Evolutionary conservation across 2,888 invertebrate species (phyloP).

Genomic region (Notodonta ziczac): DNA sequence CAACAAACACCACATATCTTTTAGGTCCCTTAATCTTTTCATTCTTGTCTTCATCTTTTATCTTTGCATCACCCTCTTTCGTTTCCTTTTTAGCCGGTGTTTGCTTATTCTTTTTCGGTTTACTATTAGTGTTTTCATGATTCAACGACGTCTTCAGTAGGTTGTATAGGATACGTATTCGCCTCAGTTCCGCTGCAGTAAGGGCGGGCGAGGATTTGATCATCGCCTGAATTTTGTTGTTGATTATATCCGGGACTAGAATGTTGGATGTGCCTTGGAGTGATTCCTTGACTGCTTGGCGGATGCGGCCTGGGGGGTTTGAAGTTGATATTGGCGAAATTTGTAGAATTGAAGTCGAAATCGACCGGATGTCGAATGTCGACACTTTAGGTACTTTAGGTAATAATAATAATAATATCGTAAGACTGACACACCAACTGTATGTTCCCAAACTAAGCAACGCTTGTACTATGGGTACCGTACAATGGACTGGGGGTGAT

Average conservation of each 20-base stretch:
- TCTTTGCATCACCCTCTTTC: constrained; percentile 15
- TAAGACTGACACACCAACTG: too few relatives aligned
- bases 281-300: constrained; percentile 59
- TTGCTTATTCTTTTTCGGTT: constrained; percentile 10
- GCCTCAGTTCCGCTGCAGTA: constrained; percentile 62
- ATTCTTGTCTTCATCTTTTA: constrained; percentile 15
- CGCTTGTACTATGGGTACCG: too few relatives aligned
- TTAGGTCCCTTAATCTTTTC: constrained; percentile 60
- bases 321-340: neutral
- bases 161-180: constrained; percentile 70
- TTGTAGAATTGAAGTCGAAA: too few relatives aligned
- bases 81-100: constrained; percentile 14
- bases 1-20: constrained; percentile 78
- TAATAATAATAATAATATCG: too few relatives aligned
- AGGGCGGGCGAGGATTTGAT: constrained; percentile 46
- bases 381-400: too few relatives aligned
- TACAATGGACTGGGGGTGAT: too few relatives aligned
- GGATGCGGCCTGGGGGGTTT: constrained; percentile 66
- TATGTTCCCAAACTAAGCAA: too few relatives aligned
- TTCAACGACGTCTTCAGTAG: constrained; percentile 59
- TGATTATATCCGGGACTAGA: constrained; percentile 65
- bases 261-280: constrained; percentile 59
- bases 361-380: too few relatives aligned
- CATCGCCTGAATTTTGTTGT: constrained; percentile 62
- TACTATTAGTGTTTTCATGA: constrained; percentile 14